Evolutionary conservation across 1,140 invertebrate genomes (phyloP).

Genomic region (Meloidogyne hapla): DNA sequence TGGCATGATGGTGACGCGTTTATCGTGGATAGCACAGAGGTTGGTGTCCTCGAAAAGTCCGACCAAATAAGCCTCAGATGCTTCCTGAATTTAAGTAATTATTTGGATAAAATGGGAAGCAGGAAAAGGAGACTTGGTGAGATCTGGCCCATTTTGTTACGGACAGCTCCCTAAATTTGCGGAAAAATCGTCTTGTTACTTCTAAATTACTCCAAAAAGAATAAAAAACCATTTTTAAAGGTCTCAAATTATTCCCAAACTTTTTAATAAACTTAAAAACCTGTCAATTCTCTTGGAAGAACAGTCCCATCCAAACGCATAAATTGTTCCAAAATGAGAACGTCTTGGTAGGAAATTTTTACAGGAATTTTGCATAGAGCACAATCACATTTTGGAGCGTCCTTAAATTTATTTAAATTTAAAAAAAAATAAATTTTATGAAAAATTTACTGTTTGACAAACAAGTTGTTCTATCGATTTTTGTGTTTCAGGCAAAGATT

Average conservation of each 20-base stretch:
- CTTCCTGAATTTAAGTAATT: slow-evolving; percentile 68
- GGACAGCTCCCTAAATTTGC: too few species aligned
- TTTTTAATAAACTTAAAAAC: slow-evolving; percentile 26
- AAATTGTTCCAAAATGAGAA: slow-evolving; percentile 62
- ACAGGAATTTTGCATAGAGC: slow-evolving; percentile 55
- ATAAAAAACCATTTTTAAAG: too few species aligned
- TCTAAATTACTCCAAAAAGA: too few species aligned
- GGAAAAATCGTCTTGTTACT: too few species aligned
- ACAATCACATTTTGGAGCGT: slow-evolving; percentile 42
- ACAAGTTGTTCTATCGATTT: not conserved
- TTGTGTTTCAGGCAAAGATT: slow-evolving; percentile 31
- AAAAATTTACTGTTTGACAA: not conserved
- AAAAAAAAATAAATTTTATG: slow-evolving; percentile 28
- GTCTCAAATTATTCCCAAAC: too few species aligned
- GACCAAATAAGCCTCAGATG: slow-evolving; percentile 83
- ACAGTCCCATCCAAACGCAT: slow-evolving; percentile 63
- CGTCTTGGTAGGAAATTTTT: slow-evolving; percentile 54
- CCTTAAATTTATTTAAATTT: slow-evolving; percentile 24
- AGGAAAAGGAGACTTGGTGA: too few species aligned
- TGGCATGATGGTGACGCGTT: slow-evolving; percentile 91
- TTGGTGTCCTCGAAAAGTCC: slow-evolving; percentile 88
- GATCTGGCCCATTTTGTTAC: too few species aligned
- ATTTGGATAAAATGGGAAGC: too few species aligned
- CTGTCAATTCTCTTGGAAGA: slow-evolving; percentile 58
- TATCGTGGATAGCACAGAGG: slow-evolving; percentile 88